phyloP scores from a whole-genome alignment of 2,797 vertebrate genomes.

The Lateolabrax maculatus region DNA sequence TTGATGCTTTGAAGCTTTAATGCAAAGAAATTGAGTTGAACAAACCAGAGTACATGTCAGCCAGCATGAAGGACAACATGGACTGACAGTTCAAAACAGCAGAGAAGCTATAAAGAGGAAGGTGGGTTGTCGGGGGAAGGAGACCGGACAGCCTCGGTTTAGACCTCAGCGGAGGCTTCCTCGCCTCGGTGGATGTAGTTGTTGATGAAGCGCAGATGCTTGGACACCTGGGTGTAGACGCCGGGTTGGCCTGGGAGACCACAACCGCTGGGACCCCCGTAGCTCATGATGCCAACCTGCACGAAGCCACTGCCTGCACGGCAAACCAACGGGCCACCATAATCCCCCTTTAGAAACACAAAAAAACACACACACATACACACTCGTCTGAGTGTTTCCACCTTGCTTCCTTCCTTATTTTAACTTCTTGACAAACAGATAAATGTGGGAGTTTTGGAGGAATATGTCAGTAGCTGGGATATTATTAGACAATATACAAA shows the following conservation, averaged over 20 bases:
- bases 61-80: background rate
- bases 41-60: background rate
- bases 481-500: background rate
- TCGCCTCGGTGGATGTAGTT: accelerated
- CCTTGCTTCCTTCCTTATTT: background rate
- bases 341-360: conserved; percentile 76
- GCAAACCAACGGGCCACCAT: conserved; percentile 83
- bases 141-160: background rate
- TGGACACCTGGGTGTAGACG: conserved; percentile 57
- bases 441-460: background rate
- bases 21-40: conserved; percentile 18
- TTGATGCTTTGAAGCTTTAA: conserved; percentile 66
- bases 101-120: background rate
- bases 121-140: background rate
- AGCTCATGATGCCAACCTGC: conserved; percentile 83
- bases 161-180: conserved; percentile 18
- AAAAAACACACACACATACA: background rate
- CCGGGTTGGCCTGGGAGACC: background rate
- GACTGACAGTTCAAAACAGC: background rate
- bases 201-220: conserved; percentile 31
- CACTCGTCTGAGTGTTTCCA: background rate
- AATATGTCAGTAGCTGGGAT: background rate
- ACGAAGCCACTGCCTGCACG: conserved; percentile 20
- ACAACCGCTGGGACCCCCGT: conserved; percentile 57
- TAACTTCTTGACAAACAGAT: background rate